Base-by-base conservation (phyloP, 2,888 invertebrate genomes). In the Zonitis immaculata region DNA sequence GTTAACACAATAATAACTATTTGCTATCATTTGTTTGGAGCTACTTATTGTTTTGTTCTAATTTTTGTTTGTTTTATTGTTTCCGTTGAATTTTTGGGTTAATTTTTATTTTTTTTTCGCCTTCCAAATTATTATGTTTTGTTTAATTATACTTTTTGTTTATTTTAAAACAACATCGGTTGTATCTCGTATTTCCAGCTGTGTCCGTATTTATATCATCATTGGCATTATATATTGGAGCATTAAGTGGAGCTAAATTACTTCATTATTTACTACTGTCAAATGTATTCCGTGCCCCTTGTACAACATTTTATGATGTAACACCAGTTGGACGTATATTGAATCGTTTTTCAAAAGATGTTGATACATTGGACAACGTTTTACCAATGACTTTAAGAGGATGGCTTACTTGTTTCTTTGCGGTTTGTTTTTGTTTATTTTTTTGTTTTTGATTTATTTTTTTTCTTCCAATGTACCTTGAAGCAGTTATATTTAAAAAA, bases 311-410 rank as follows among this genome's bases (percentile, higher is more conserved):
- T 81, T 89, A 86, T 80, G 89, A 90, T 77, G 85, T 88, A 65
- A 90, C 89, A 67, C 89, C 90, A 58, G 79, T 85, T 60, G 89
- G 90, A 74, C 81, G 90, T 73, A 82, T 89, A 73, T 81, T 89
- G 76, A 89, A 88, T 80, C 81, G 89, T 64, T 87, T 87, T 80
- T 82, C 84, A 73, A 87, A 87, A 80, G 87, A 88, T 75, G 77
- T 87, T 63, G 87, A 88, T 73, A 79, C 83, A 68, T 76, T 87
- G 75, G 87, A 88, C 80, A 85, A 83, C 73, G 79, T 82, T 69
- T 79, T 87, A 73, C 87, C 87, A 47, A 82, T 83, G 81, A 87
- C 82, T 65, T 77, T 89, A 70, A 79, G 87, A 69, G 84, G 84
- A 65, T 88, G 87, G 86, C 80, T 82, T 57, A 79, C 79, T 55